These are phyloP conservation scores for Macheiramphus alcinus DNA, from an alignment of 2,113 vertebrate species.

Conservation along the genomic window DNA sequence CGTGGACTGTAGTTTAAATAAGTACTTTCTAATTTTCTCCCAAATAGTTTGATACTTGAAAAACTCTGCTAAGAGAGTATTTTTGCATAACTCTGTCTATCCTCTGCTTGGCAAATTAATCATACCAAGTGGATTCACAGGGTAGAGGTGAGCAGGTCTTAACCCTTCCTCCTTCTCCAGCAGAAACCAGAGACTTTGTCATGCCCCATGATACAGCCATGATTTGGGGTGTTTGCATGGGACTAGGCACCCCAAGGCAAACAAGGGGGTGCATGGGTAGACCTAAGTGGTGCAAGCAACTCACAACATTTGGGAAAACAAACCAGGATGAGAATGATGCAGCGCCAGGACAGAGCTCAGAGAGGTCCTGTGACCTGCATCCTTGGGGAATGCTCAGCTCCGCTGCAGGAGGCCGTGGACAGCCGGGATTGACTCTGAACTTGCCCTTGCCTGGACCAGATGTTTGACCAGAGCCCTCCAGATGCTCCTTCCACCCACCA, in stretches of 20 bases:
- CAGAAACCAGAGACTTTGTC: background rate
- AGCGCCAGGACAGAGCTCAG: background rate
- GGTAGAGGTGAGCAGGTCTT: background rate
- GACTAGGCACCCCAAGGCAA: background rate
- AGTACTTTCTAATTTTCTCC: background rate
- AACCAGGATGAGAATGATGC: accelerated
- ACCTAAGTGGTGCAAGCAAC: background rate
- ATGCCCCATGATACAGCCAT: background rate
- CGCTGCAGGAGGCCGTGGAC: accelerated
- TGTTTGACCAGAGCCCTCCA: background rate
- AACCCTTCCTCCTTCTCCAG: background rate
- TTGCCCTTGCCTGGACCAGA: background rate
- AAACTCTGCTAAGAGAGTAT: background rate
- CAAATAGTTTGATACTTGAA: background rate
- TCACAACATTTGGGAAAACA: background rate
- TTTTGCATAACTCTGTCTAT: background rate
- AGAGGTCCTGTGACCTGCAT: background rate
- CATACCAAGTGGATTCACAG: background rate
- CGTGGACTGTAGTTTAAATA: background rate
- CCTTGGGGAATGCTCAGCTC: background rate
- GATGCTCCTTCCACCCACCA: accelerated
- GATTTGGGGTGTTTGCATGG: background rate
- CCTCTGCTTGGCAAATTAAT: background rate
- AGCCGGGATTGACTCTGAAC: background rate
- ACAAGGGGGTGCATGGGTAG: background rate